Percentiles rank a stretch among this genome's conserved stretches.
phyloP scores from a whole-genome alignment of 2,113 vertebrate genomes.

The Rhea americana region DNA sequence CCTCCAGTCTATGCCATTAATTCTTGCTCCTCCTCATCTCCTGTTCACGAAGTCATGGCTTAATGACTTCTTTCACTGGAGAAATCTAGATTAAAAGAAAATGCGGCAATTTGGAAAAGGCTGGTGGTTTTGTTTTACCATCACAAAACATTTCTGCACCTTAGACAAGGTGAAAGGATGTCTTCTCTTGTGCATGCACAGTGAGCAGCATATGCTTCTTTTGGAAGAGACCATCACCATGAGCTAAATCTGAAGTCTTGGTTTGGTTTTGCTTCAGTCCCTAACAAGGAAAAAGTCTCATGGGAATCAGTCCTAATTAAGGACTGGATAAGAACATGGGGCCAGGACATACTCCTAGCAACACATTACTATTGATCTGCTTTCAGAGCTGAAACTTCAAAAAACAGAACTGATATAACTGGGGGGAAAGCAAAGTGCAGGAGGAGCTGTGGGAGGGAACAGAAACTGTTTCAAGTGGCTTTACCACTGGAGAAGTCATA shows the following conservation, averaged over 20 bases:
- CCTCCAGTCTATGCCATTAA: neutral
- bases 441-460: neutral
- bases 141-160: neutral
- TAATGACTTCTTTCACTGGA: neutral
- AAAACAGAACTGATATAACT: neutral
- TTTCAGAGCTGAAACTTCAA: neutral
- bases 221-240: neutral
- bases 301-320: neutral
- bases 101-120: neutral
- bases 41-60: neutral
- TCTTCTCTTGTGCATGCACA: neutral
- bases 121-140: neutral
- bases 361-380: accelerated
- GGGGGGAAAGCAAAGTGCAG: neutral
- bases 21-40: neutral
- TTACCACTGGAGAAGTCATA: neutral
- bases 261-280: neutral
- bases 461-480: neutral
- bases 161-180: neutral
- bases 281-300: neutral
- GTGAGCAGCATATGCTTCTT: neutral
- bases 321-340: neutral
- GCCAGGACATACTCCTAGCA: neutral
- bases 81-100: neutral
- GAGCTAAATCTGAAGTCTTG: neutral